Conservation (phyloP, 2,888 invertebrate species). For the Aleiodes alternator region DNA sequence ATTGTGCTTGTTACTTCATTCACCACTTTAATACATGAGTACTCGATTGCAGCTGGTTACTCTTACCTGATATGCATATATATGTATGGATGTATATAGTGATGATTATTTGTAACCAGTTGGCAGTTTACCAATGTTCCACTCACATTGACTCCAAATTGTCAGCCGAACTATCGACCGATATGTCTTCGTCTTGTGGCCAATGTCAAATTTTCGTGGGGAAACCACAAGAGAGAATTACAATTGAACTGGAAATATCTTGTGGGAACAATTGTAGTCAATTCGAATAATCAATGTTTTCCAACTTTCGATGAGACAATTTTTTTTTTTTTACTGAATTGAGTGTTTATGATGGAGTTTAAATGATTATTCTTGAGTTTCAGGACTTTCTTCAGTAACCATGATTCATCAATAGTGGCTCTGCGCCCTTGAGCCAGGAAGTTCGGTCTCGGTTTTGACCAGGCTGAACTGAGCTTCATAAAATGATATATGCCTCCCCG, state of each 20-base stretch:
- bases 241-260: not conserved
- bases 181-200: conserved; percentile 14
- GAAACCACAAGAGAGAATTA: not conserved
- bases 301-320: not conserved
- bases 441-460: too few relatives aligned
- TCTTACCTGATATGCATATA: not conserved
- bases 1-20: conserved; percentile 23
- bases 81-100: not conserved
- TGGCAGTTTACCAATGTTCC: conserved; percentile 29
- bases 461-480: too few relatives aligned
- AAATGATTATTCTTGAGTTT: too few relatives aligned
- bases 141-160: conserved; percentile 20
- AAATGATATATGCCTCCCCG: too few relatives aligned
- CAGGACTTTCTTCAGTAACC: too few relatives aligned
- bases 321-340: too few relatives aligned
- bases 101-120: conserved; percentile 15
- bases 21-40: conserved; percentile 10
- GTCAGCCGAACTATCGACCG: conserved; percentile 20
- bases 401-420: too few relatives aligned
- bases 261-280: not conserved
- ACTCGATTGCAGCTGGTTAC: conserved; percentile 9
- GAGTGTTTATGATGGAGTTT: too few relatives aligned
- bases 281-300: not conserved
- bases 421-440: too few relatives aligned
- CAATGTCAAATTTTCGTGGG: conserved; percentile 16